phyloP scores from a whole-genome alignment of 2,888 invertebrate species.

The Pyrrhosoma nymphula region DNA sequence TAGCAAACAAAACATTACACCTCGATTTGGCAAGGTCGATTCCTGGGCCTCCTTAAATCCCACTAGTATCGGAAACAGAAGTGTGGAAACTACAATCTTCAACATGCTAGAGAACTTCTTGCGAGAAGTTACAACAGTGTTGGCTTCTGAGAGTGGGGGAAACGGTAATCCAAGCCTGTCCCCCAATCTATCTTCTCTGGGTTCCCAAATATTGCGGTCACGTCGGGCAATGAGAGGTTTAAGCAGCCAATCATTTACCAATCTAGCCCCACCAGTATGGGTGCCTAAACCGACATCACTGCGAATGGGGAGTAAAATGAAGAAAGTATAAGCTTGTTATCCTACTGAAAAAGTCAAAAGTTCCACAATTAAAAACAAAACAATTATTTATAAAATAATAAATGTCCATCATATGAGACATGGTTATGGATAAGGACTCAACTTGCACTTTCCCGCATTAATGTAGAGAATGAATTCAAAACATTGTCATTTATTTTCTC shows the following conservation, averaged over 20 bases:
- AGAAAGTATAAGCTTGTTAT: background rate
- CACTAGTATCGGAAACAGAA: background rate
- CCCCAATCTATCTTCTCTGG: background rate
- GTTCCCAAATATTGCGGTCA: conserved; percentile 31
- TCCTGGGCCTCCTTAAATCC: background rate
- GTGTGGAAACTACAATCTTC: background rate
- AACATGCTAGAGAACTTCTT: conserved; percentile 50
- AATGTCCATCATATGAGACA: no score
- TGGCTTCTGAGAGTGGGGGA: conserved; percentile 5
- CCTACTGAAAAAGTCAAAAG: no score
- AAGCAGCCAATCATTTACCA: background rate
- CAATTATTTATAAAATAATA: no score
- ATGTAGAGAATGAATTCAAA: no score
- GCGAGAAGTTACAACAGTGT: conserved; percentile 18
- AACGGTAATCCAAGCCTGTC: background rate
- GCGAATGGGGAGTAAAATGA: background rate
- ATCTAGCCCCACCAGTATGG: background rate
- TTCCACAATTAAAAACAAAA: no score
- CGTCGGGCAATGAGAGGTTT: conserved; percentile 41
- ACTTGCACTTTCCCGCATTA: no score
- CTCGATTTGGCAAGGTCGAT: background rate
- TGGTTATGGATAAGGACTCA: no score
- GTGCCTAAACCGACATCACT: background rate
- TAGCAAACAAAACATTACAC: background rate
- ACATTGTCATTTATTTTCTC: no score